A percentile compares a stretch with the other conserved stretches of the same genome.
These are phyloP conservation scores for Zonitis immaculata DNA, from an alignment of 2,888 invertebrate species.

Conservation along the genomic window DNA sequence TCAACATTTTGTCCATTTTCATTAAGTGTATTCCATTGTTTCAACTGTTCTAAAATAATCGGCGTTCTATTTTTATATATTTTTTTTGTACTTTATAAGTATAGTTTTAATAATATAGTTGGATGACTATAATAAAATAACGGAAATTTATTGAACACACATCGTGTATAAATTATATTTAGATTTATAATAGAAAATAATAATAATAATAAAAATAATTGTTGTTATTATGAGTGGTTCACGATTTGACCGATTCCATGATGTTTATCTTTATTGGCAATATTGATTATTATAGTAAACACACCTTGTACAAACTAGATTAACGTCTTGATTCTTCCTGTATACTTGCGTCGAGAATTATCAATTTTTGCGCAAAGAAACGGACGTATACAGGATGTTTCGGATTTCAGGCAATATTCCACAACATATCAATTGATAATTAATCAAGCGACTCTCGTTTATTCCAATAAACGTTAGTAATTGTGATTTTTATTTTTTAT, in stretches of 20 bases:
- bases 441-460: no score
- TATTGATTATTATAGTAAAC: constrained; percentile 30
- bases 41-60: neutral
- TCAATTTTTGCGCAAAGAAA: constrained; percentile 1
- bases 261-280: constrained; percentile 29
- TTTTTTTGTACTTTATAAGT: no score
- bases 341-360: neutral
- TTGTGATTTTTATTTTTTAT: no score
- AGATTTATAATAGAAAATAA: neutral
- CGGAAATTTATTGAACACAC: neutral
- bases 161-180: neutral
- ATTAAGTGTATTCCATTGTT: neutral
- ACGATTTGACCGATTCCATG: neutral
- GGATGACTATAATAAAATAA: neutral
- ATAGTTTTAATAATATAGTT: neutral
- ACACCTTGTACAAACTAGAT: constrained; percentile 11
- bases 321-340: constrained; percentile 2
- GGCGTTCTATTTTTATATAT: no score
- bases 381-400: neutral
- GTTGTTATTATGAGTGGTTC: neutral
- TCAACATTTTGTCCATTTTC: neutral
- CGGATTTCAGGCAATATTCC: no score
- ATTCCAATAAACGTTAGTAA: no score
- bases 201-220: neutral
- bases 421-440: no score